These are phyloP conservation scores for Gephyroberyx darwinii DNA, from an alignment of 2,797 vertebrate species.

Conservation along the genomic window DNA sequence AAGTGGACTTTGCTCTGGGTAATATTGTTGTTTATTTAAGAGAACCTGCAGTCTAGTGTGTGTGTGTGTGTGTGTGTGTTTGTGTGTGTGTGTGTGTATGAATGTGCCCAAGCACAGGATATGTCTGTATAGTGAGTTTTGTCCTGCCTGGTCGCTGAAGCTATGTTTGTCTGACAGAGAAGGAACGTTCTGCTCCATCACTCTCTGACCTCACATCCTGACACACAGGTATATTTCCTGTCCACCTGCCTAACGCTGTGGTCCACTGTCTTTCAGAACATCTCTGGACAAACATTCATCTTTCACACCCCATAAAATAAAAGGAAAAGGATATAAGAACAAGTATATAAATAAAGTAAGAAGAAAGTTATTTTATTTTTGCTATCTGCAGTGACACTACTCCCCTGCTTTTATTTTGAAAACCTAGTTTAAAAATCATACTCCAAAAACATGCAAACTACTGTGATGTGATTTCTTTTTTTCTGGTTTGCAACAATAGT, in stretches of 20 bases:
- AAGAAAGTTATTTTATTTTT: background rate
- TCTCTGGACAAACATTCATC: slow-evolving; percentile 32
- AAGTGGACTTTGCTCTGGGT: background rate
- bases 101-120: slow-evolving; percentile 22
- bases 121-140: slow-evolving; percentile 42
- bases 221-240: slow-evolving; percentile 46
- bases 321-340: slow-evolving; percentile 36
- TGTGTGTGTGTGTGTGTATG: slow-evolving; percentile 1
- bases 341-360: background rate
- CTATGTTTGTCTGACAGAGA: background rate
- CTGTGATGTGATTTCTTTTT: background rate
- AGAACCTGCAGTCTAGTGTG: background rate
- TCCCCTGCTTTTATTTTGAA: too few relatives aligned
- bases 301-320: slow-evolving; percentile 23
- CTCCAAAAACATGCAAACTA: too few relatives aligned
- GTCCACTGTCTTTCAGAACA: background rate
- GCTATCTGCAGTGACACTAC: background rate
- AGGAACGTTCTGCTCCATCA: slow-evolving; percentile 24
- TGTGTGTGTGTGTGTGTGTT: background rate
- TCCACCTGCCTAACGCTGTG: slow-evolving; percentile 19
- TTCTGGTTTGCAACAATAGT: background rate
- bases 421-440: too few relatives aligned
- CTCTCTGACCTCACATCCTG: slow-evolving; percentile 55
- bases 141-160: background rate
- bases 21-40: background rate